Base-by-base conservation (phyloP, 2,797 vertebrate species). In the Premnoplex brunnescens region DNA sequence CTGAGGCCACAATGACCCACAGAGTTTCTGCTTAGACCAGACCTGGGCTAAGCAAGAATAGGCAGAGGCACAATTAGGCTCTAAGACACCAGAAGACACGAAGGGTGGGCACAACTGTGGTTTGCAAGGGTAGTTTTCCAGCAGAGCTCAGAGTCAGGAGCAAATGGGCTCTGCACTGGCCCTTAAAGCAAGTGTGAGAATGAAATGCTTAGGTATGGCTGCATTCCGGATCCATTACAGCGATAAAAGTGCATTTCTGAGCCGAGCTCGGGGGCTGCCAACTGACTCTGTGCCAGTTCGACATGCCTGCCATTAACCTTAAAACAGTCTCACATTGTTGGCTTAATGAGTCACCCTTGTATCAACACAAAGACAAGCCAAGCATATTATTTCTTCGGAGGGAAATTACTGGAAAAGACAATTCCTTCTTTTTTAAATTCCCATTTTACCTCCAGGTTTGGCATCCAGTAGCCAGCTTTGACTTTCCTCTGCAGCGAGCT, bases 291-390 rank as follows among this genome's bases (percentile, higher is more conserved):
- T 92, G 95, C 97, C 76, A 43, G 51, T 23, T 88, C 80, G 87
- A 96, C 82, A 55, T 94, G 88, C 94, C 95, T 96, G 93, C 95
- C 84, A 91, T 95, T 93, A 97, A 74, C 96, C 95, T 97, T 85
- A 85, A 77, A 87, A 93, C 92, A 97, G 95, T 52, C 97, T 91
- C 95, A 81, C 93, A 91, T 91, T 96, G 95, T 44, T 94, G 95
- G 84, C 84, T 91, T 94, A 88, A 39, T 97, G 96, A 97, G 88
- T 97, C 97, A 97, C 89, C 96, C 94, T 90, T 95, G 95, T 88
- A 95, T 97, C 96, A 97, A 92, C 96, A 96, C 3, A 91, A 32
- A 72, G 67, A 77, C 95, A 54, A 84, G 97, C 97, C 97, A 97
- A 95, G 93, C 89, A 79, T 63, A 85, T 88, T 89, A 95, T 94